Conservation (phyloP, 92 coral and sea anemone genomes). For the Hydrozoanthus gracilis region DNA sequence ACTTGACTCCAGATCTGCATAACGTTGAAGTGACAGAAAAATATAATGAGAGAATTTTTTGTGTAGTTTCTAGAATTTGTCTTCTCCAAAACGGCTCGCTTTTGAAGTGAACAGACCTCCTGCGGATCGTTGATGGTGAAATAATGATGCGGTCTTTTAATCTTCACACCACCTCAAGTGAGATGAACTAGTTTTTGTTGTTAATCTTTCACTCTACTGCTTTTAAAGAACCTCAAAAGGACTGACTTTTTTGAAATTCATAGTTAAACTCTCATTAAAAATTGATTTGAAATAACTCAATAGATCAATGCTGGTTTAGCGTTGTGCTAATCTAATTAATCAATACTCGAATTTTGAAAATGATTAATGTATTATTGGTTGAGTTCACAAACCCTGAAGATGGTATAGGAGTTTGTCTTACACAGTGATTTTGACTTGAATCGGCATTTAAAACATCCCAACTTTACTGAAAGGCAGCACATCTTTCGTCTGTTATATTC, state of each 20-base stretch:
- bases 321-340: neutral
- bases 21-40: neutral
- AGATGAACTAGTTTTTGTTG: neutral
- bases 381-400: neutral
- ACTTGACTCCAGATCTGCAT: neutral
- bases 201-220: neutral
- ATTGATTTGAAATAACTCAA: neutral
- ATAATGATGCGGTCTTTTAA: neutral
- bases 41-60: neutral
- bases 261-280: neutral
- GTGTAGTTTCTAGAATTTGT: neutral
- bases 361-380: neutral
- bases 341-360: neutral
- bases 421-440: neutral
- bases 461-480: no score
- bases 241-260: neutral
- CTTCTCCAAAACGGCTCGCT: neutral
- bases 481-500: no score
- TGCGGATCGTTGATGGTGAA: neutral
- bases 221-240: neutral
- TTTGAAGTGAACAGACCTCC: neutral
- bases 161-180: neutral
- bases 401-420: neutral
- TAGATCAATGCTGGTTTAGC: neutral
- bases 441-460: neutral